These are phyloP conservation scores for Hippocampus comes DNA, from an alignment of 2,113 vertebrate species.

Conservation along the genomic window DNA sequence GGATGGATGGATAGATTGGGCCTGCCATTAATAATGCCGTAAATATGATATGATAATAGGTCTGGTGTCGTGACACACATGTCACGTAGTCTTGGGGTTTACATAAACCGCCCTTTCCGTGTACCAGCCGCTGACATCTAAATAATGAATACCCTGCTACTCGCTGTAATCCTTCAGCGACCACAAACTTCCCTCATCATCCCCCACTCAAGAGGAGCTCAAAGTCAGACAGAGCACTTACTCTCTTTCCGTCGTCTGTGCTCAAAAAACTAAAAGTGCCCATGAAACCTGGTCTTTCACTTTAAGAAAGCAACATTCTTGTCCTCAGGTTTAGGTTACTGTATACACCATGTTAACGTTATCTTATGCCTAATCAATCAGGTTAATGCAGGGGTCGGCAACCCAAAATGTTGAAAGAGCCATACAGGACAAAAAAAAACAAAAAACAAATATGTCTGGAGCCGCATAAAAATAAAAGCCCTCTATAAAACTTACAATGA, in stretches of 20 bases:
- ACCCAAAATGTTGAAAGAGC: no score
- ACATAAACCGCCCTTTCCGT: background rate
- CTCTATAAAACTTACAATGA: no score
- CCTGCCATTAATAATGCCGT: background rate
- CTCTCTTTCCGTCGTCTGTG: background rate
- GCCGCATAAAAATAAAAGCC: no score
- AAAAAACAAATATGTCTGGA: no score
- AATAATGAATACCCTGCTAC: slow-evolving; percentile 15
- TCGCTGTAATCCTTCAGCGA: slow-evolving; percentile 3
- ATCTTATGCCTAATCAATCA: no score
- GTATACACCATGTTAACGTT: no score
- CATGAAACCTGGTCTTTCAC: background rate
- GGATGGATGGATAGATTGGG: no score
- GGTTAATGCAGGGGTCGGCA: no score
- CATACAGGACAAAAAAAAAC: no score
- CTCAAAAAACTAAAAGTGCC: slow-evolving; percentile 2
- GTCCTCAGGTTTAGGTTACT: background rate
- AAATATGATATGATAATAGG: background rate
- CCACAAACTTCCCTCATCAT: background rate
- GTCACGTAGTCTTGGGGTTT: slow-evolving; percentile 4
- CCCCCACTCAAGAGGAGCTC: background rate
- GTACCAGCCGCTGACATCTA: slow-evolving; percentile 10
- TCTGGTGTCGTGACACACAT: background rate
- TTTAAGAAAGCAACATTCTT: background rate
- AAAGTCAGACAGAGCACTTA: slow-evolving; percentile 10